Evolutionary conservation across 2,888 invertebrate species (phyloP).

Genomic region (Apamea crenata): DNA sequence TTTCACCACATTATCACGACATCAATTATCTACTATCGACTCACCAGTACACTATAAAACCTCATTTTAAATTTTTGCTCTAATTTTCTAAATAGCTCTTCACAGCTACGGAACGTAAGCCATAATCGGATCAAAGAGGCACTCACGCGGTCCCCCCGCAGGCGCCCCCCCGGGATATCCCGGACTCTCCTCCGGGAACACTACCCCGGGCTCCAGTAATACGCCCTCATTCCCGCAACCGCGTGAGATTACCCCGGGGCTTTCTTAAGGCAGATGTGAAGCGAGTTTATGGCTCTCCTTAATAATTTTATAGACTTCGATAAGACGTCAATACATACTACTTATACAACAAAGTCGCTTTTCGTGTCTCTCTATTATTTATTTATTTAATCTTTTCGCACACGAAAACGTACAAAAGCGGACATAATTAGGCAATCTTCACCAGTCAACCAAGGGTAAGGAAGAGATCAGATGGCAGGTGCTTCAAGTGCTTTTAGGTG

Average conservation of each 20-base stretch:
- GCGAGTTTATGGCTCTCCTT: conserved; percentile 49
- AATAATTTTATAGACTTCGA: conserved; percentile 55
- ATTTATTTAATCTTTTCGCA: no score
- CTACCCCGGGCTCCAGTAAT: conserved; percentile 42
- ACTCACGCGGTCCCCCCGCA: conserved; percentile 48
- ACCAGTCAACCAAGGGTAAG: no score
- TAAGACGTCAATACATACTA: conserved; percentile 25
- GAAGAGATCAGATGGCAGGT: no score
- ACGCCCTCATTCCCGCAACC: conserved; percentile 38
- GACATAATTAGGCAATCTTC: no score
- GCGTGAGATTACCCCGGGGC: conserved; percentile 60
- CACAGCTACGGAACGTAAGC: conserved; percentile 39
- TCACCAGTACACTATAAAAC: conserved; percentile 4
- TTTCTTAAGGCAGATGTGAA: conserved; percentile 42
- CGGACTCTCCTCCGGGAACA: conserved; percentile 23
- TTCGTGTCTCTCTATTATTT: no score
- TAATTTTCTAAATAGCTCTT: conserved; percentile 44
- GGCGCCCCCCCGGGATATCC: conserved; percentile 32
- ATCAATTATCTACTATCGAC: not conserved
- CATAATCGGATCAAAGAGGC: conserved; percentile 59
- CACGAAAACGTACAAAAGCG: no score
- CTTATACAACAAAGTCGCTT: no score
- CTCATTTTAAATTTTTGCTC: conserved; percentile 10
- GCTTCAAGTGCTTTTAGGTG: no score
- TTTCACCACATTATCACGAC: not conserved